Conservation (phyloP, 2,113 vertebrate genomes). For the Cyprinodon variegatus region DNA sequence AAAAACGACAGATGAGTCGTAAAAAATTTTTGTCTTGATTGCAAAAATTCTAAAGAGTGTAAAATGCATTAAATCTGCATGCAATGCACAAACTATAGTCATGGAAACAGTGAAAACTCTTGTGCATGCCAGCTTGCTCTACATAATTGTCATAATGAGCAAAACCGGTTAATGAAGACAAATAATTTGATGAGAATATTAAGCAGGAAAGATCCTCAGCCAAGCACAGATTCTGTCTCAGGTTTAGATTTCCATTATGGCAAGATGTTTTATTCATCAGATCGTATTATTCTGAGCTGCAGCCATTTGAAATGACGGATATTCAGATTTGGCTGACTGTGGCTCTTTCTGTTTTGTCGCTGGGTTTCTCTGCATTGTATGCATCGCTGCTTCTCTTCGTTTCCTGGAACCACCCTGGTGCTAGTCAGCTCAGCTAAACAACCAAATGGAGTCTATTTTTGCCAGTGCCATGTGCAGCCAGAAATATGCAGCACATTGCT, state of each 20-base stretch:
- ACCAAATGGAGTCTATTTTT: slow-evolving; percentile 69
- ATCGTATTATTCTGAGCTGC: slow-evolving; percentile 3
- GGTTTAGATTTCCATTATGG: slow-evolving; percentile 9
- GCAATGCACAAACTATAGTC: slow-evolving; percentile 2
- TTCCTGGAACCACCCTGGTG: slow-evolving; percentile 52
- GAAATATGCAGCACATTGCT: slow-evolving; percentile 55
- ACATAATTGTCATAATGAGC: slow-evolving; percentile 25
- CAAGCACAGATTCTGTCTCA: slow-evolving; percentile 11
- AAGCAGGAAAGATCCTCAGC: slow-evolving; percentile 22
- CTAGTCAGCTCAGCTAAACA: slow-evolving; percentile 60
- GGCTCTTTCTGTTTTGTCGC: slow-evolving; percentile 7
- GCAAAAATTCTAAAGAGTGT: neutral
- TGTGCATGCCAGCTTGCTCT: slow-evolving; percentile 8
- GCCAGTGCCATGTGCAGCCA: slow-evolving; percentile 52
- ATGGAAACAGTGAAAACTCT: slow-evolving; percentile 24
- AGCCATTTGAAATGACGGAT: slow-evolving; percentile 1
- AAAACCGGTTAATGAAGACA: slow-evolving; percentile 4
- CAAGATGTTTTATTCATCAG: neutral
- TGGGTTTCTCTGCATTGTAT: slow-evolving; percentile 25
- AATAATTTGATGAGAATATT: slow-evolving; percentile 15
- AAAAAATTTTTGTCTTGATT: neutral
- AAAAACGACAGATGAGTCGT: neutral
- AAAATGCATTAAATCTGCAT: slow-evolving; percentile 1
- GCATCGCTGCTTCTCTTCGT: slow-evolving; percentile 33
- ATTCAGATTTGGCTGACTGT: slow-evolving; percentile 13